These are phyloP conservation scores for Conchocele bisecta DNA, from an alignment of 2,888 invertebrate species.

Conservation along the genomic window DNA sequence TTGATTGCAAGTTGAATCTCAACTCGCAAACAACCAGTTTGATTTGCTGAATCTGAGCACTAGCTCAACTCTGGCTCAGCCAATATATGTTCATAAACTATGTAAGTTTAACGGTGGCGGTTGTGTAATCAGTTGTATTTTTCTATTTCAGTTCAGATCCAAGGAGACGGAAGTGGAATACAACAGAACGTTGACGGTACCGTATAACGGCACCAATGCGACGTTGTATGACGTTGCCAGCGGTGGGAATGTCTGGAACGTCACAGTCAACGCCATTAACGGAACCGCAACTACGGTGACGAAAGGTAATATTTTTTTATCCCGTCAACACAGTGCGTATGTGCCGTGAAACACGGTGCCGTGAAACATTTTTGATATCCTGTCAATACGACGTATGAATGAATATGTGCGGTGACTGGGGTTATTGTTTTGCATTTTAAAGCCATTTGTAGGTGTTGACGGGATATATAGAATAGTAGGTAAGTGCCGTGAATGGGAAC, in stretches of 20 bases:
- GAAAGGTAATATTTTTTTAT: conserved; percentile 30
- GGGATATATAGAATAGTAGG: too few relatives aligned
- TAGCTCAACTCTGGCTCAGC: too few relatives aligned
- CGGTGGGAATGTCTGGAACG: conserved; percentile 38
- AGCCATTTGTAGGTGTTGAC: too few relatives aligned
- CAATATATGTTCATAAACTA: too few relatives aligned
- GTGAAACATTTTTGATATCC: neutral
- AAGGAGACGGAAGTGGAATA: conserved; percentile 23
- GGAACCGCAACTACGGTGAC: conserved; percentile 32
- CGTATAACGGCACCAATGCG: conserved; percentile 32
- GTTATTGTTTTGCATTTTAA: too few relatives aligned
- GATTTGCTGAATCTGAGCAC: too few relatives aligned
- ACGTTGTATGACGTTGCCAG: conserved; percentile 21
- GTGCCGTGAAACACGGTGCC: neutral
- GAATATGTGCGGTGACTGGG: too few relatives aligned
- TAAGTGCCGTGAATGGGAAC: too few relatives aligned
- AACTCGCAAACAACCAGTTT: too few relatives aligned
- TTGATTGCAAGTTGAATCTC: too few relatives aligned
- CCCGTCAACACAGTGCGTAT: neutral
- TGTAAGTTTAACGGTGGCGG: too few relatives aligned
- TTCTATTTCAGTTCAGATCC: conserved; percentile 44
- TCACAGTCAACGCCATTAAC: conserved; percentile 30
- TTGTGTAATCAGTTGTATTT: too few relatives aligned
- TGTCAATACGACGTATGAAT: neutral
- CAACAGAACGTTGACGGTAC: conserved; percentile 32